A percentile compares a stretch with the other conserved stretches of the same genome.
phyloP scores from a whole-genome alignment of 2,113 vertebrate species.

The Prochilodus magdalenae region DNA sequence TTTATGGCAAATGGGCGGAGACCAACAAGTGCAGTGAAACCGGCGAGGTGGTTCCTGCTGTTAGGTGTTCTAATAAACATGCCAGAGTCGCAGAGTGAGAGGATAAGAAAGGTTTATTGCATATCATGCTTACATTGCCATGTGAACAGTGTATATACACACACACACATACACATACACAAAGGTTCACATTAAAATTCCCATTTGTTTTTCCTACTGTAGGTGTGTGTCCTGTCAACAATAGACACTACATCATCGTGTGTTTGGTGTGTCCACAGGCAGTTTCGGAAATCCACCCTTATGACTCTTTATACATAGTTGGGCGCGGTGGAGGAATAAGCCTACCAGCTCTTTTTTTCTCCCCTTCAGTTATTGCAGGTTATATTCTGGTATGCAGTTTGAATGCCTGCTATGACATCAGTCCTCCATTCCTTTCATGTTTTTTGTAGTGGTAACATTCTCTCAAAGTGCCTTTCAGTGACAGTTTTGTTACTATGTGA shows the following conservation, averaged over 20 bases:
- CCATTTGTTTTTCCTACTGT: neutral
- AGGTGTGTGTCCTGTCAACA: slow-evolving; percentile 16
- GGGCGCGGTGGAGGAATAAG: slow-evolving; percentile 34
- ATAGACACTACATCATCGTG: slow-evolving; percentile 12
- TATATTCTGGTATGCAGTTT: slow-evolving; percentile 12
- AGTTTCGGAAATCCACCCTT: slow-evolving; percentile 21
- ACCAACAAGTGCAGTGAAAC: slow-evolving; percentile 30
- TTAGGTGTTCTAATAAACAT: slow-evolving; percentile 8
- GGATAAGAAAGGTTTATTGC: slow-evolving; percentile 23
- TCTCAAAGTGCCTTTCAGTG: slow-evolving; percentile 31
- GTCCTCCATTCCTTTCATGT: slow-evolving; percentile 19
- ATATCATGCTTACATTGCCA: neutral
- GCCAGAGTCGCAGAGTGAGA: neutral
- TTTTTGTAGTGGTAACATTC: slow-evolving; percentile 14
- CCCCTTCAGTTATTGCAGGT: neutral
- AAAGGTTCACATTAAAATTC: neutral
- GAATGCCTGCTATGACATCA: neutral
- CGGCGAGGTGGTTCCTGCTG: slow-evolving; percentile 21
- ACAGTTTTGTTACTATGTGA: slow-evolving; percentile 8
- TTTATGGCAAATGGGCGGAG: slow-evolving; percentile 36
- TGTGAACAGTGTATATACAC: neutral
- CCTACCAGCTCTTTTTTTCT: neutral
- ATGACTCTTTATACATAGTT: slow-evolving; percentile 12
- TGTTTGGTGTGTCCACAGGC: slow-evolving; percentile 1
- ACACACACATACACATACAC: neutral